These are phyloP conservation scores for Calidris pugnax DNA, from an alignment of 2,113 vertebrate species.

Conservation along the genomic window DNA sequence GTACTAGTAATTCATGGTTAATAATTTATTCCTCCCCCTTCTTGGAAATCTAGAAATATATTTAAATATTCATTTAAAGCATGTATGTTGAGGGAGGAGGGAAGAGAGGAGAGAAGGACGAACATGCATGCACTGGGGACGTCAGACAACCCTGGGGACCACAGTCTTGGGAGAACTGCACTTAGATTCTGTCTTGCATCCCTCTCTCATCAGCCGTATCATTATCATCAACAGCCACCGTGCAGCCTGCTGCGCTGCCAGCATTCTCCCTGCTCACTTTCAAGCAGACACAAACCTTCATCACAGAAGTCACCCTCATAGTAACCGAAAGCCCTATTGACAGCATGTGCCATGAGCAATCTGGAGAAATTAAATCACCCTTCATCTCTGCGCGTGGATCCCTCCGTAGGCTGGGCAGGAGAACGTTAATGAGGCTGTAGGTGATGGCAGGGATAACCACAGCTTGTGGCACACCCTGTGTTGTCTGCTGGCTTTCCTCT, in stretches of 20 bases:
- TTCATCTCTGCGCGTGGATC: not conserved
- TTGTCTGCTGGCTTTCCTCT: not conserved
- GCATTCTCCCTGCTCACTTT: not conserved
- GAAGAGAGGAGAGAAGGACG: not conserved
- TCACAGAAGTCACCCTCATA: not conserved
- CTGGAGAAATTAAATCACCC: not conserved
- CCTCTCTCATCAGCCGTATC: not conserved
- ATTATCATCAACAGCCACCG: not conserved
- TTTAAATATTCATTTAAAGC: slow-evolving; percentile 11
- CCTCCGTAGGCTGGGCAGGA: not conserved
- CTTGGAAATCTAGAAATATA: not conserved
- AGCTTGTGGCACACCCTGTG: not conserved
- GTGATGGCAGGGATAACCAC: not conserved
- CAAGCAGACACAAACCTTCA: not conserved
- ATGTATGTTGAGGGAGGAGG: not conserved
- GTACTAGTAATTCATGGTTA: not conserved
- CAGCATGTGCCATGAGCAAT: not conserved
- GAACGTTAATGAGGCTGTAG: not conserved
- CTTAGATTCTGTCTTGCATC: not conserved
- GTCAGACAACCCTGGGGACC: not conserved
- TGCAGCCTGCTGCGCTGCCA: not conserved
- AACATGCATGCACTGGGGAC: not conserved
- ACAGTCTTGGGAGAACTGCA: not conserved
- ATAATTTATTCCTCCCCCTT: slow-evolving; percentile 18
- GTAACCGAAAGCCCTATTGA: not conserved